These are phyloP conservation scores for Cantharis rustica DNA, from an alignment of 2,888 invertebrate species.

Conservation along the genomic window DNA sequence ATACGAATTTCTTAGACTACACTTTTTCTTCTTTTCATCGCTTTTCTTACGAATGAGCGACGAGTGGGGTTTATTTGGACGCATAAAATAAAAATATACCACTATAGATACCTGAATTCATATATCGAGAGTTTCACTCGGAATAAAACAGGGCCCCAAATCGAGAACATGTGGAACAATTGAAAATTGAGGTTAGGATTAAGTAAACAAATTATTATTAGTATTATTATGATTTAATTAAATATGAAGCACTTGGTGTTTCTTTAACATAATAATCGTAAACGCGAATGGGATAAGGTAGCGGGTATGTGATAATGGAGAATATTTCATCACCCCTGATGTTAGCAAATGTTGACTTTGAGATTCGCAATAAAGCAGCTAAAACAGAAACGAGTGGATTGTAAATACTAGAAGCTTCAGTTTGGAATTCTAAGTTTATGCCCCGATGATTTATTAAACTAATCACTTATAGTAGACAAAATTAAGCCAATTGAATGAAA, in stretches of 20 bases:
- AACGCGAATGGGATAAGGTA: neutral
- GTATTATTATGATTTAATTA: neutral
- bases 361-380: constrained; percentile 49
- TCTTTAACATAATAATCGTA: neutral
- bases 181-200: no score
- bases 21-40: neutral
- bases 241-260: neutral
- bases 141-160: neutral
- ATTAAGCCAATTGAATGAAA: neutral
- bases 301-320: neutral
- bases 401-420: constrained; percentile 36
- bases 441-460: constrained; percentile 5
- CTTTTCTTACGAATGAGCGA: neutral
- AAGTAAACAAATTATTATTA: neutral
- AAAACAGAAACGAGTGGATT: constrained; percentile 45
- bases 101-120: neutral
- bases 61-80: neutral
- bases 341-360: constrained; percentile 41
- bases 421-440: constrained; percentile 15
- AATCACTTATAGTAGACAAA: constrained; percentile 19
- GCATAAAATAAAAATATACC: neutral
- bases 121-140: neutral
- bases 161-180: neutral
- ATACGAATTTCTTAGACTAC: neutral
- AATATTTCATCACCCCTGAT: constrained; percentile 1